A percentile compares a stretch with the other conserved stretches of the same genome.
These are phyloP conservation scores for Rhagium mordax DNA, from an alignment of 2,888 invertebrate genomes.

Conservation along the genomic window DNA sequence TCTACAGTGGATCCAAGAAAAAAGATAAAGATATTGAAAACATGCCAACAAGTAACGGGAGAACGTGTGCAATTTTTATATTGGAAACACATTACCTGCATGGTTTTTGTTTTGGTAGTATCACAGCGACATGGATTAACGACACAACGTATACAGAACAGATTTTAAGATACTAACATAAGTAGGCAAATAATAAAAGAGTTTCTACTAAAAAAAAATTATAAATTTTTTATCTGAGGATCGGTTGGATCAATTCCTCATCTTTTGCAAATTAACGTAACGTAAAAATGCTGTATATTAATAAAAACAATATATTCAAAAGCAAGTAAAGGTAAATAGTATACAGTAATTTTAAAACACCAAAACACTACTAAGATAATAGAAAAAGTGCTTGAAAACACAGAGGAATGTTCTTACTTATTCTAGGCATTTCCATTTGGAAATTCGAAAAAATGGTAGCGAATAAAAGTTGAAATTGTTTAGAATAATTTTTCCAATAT, in stretches of 20 bases:
- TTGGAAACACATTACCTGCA: slow-evolving; percentile 30
- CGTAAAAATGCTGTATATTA: no score
- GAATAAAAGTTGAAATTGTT: no score
- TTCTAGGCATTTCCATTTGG: no score
- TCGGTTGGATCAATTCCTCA: not conserved
- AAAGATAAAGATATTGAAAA: slow-evolving; percentile 38
- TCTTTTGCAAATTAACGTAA: no score
- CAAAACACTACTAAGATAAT: no score
- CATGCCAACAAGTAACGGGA: slow-evolving; percentile 37
- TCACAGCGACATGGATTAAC: not conserved
- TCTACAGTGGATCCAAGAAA: not conserved
- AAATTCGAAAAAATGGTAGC: no score
- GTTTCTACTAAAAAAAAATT: not conserved
- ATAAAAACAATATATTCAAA: no score
- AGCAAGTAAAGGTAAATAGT: no score
- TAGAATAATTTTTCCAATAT: no score
- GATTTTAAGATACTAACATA: not conserved
- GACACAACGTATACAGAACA: not conserved
- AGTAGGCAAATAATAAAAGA: not conserved
- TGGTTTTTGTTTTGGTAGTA: slow-evolving; percentile 4
- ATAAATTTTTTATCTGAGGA: not conserved
- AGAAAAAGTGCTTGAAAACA: no score
- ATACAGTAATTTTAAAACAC: no score
- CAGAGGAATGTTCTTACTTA: no score
- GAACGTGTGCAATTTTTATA: slow-evolving; percentile 19